Conservation (phyloP, 2,797 vertebrate genomes). For the Muscicapa comitata region DNA sequence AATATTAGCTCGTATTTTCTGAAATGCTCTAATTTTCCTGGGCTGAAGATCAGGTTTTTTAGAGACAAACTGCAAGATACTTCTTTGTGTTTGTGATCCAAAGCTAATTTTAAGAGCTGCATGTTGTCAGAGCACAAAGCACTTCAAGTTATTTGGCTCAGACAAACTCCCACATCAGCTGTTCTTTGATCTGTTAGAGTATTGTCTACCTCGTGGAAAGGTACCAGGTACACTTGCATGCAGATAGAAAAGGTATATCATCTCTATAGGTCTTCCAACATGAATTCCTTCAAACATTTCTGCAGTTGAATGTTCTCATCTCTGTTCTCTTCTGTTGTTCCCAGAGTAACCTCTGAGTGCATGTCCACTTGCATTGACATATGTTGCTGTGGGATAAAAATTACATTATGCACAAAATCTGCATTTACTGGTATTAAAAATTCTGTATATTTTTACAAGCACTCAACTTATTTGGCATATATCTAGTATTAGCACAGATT, state of each 20-base stretch:
- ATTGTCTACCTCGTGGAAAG: background rate
- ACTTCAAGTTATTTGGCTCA: background rate
- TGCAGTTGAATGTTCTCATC: background rate
- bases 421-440: background rate
- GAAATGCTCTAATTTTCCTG: background rate
- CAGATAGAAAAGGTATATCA: background rate
- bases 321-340: background rate
- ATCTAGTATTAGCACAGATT: background rate
- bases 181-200: background rate
- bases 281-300: background rate
- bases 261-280: background rate
- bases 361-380: background rate
- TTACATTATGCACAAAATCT: background rate
- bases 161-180: background rate
- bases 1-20: background rate
- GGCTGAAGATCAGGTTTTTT: background rate
- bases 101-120: background rate
- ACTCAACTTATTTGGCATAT: background rate
- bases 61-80: background rate
- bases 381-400: conserved; percentile 22
- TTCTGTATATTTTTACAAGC: background rate
- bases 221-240: background rate
- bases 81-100: background rate
- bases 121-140: background rate
- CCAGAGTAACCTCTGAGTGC: background rate